Percentiles rank a stretch among this genome's conserved stretches.
Evolutionary conservation across 2,797 vertebrate genomes (phyloP).

Genomic region (Alcedo atthis): DNA sequence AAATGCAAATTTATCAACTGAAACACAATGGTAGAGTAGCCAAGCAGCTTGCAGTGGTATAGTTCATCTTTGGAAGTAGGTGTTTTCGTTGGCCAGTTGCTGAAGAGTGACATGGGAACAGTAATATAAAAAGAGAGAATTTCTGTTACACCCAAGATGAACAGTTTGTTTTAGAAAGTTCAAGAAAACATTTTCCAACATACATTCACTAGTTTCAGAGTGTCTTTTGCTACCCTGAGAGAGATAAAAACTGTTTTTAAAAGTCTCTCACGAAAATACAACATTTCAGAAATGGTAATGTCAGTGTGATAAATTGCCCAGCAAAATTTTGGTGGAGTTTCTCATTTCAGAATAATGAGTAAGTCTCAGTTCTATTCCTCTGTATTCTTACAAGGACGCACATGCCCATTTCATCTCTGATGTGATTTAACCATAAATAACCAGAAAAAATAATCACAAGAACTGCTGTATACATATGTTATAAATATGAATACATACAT

Average conservation of each 20-base stretch:
- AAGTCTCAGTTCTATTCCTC: neutral
- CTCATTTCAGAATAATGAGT: slow-evolving; percentile 26
- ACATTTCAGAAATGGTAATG: slow-evolving; percentile 48
- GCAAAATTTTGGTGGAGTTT: slow-evolving; percentile 25
- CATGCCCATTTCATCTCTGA: neutral
- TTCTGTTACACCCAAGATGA: slow-evolving; percentile 80
- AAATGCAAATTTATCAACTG: slow-evolving; percentile 83
- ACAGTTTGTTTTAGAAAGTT: slow-evolving; percentile 78
- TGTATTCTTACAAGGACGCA: neutral
- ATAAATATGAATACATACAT: neutral
- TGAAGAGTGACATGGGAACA: slow-evolving; percentile 78
- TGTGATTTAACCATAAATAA: neutral
- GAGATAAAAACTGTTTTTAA: slow-evolving; percentile 57
- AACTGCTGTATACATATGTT: neutral
- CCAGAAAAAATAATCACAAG: neutral
- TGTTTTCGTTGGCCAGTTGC: slow-evolving; percentile 81
- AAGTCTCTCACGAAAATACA: slow-evolving; percentile 34
- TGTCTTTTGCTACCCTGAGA: slow-evolving; percentile 73
- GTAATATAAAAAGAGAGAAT: slow-evolving; percentile 70
- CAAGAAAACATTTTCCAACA: slow-evolving; percentile 78
- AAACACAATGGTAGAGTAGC: slow-evolving; percentile 75
- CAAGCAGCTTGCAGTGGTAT: slow-evolving; percentile 66
- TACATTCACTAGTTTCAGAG: slow-evolving; percentile 69
- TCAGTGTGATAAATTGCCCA: slow-evolving; percentile 50
- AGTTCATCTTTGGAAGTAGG: slow-evolving; percentile 74